phyloP scores from a whole-genome alignment of 2,797 vertebrate genomes.

The Hydrolagus colliei region DNA sequence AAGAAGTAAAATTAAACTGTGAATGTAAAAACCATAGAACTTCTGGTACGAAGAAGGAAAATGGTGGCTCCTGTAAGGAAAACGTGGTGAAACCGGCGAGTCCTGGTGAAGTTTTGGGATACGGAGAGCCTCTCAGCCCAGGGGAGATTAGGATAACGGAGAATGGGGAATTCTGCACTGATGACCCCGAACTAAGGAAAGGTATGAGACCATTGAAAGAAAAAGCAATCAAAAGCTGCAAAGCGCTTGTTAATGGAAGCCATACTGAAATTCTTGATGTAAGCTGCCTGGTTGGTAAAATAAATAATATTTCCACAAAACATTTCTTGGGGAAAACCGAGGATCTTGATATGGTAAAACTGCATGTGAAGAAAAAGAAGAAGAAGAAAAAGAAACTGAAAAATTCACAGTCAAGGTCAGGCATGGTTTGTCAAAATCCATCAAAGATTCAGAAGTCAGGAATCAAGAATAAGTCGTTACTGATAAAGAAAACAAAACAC shows the following conservation, averaged over 20 bases:
- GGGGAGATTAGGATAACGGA: conserved; percentile 51
- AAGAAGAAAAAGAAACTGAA: conserved; percentile 78
- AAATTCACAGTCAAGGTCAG: conserved; percentile 59
- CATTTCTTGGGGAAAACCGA: conserved; percentile 50
- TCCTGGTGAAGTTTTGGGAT: conserved; percentile 49
- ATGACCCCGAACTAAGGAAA: conserved; percentile 46
- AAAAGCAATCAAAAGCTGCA: conserved; percentile 55
- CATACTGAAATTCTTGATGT: conserved; percentile 48
- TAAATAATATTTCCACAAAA: conserved; percentile 52
- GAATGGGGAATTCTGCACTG: conserved; percentile 50
- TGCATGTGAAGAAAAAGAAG: conserved; percentile 73
- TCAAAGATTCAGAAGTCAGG: conserved; percentile 65
- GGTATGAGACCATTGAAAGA: conserved; percentile 50
- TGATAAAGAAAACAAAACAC: conserved; percentile 74
- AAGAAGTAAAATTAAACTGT: conserved; percentile 45
- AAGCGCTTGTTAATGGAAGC: conserved; percentile 54
- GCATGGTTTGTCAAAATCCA: conserved; percentile 56
- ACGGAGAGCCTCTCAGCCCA: conserved; percentile 50
- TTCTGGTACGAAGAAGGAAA: conserved; percentile 43
- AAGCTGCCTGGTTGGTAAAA: conserved; percentile 47
- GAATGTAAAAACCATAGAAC: conserved; percentile 46
- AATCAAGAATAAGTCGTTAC: conserved; percentile 57
- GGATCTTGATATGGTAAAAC: conserved; percentile 53
- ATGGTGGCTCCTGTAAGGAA: conserved; percentile 52
- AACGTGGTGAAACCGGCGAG: conserved; percentile 50